phyloP scores from a whole-genome alignment of 2,113 vertebrate species.

The Sialia sialis region DNA sequence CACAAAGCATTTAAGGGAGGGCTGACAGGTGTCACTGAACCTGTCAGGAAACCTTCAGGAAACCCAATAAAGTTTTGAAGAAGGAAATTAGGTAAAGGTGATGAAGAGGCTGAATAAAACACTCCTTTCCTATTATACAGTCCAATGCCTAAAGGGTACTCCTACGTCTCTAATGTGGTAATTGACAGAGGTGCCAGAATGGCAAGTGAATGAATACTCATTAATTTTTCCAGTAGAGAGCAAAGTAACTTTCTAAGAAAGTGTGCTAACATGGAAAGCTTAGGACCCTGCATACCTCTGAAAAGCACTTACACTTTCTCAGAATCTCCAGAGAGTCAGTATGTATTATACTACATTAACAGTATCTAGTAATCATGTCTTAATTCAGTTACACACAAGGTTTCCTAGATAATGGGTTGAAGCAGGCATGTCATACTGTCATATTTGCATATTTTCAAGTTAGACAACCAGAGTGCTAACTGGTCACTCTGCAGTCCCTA shows the following conservation, averaged over 20 bases:
- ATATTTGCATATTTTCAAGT: background rate
- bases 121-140: background rate
- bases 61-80: background rate
- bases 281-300: background rate
- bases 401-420: background rate
- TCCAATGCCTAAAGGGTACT: background rate
- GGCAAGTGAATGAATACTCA: background rate
- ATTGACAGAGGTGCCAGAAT: background rate
- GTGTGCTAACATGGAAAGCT: background rate
- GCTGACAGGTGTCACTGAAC: background rate
- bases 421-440: background rate
- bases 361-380: background rate
- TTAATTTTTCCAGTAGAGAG: background rate
- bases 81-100: background rate
- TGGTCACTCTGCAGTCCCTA: background rate
- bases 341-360: background rate
- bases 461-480: background rate
- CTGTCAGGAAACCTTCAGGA: background rate
- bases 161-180: rapidly evolving
- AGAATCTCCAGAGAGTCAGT: background rate
- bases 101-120: background rate
- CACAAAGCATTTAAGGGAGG: background rate
- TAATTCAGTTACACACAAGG: background rate
- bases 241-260: background rate
- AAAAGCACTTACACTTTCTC: background rate